phyloP scores from a whole-genome alignment of 2,888 invertebrate species.

The Brachyptera putata region DNA sequence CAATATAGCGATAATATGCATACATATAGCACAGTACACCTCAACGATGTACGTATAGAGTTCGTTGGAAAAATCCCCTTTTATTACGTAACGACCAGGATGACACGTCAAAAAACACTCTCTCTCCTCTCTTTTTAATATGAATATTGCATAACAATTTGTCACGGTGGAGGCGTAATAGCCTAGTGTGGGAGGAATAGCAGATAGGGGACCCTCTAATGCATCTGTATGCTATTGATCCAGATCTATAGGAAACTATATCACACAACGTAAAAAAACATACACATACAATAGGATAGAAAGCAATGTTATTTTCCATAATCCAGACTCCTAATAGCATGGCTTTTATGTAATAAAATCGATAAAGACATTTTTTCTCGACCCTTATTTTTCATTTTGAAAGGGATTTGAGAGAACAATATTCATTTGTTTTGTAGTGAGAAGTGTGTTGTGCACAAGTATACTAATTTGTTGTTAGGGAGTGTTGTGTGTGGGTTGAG shows the following conservation, averaged over 20 bases:
- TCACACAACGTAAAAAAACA: background rate
- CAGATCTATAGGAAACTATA: background rate
- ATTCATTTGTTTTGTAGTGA: background rate
- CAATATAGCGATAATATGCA: background rate
- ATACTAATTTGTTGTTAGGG: conserved; percentile 8
- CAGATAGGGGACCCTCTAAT: background rate
- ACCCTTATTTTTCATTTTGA: no score
- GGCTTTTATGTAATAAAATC: background rate
- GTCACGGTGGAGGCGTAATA: conserved; percentile 25
- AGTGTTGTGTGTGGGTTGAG: background rate
- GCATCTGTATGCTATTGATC: background rate
- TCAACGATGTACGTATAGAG: no score
- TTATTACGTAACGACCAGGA: background rate
- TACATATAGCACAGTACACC: background rate
- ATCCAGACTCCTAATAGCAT: background rate
- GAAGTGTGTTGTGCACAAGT: background rate
- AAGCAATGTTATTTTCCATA: background rate
- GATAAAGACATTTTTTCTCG: no score
- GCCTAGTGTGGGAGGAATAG: background rate
- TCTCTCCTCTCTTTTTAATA: conserved; percentile 24
- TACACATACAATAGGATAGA: background rate
- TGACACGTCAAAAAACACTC: conserved; percentile 26
- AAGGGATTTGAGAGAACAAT: background rate
- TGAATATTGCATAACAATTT: conserved; percentile 31
- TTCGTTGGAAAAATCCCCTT: no score